These are phyloP conservation scores for Solenodon paradoxus DNA, from an alignment of 2,113 vertebrate species.

Conservation along the genomic window DNA sequence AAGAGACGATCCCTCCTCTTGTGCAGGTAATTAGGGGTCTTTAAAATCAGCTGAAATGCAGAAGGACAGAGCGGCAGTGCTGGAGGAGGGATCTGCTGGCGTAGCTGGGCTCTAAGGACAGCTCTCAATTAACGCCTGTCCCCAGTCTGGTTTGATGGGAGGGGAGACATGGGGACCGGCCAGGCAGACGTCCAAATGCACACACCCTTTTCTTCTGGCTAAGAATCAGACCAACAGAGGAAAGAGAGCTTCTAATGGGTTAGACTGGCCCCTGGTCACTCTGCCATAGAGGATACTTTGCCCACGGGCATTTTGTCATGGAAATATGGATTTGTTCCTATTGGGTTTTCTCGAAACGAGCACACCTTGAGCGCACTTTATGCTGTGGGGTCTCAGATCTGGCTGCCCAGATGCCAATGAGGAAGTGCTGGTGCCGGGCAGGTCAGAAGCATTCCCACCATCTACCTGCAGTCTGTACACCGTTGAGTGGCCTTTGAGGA, in stretches of 20 bases:
- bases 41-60: neutral
- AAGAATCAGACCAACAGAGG: neutral
- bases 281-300: neutral
- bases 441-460: neutral
- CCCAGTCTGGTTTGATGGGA: neutral
- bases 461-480: neutral
- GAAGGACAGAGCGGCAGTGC: neutral
- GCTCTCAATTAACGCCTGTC: neutral
- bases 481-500: neutral
- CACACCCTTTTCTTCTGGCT: neutral
- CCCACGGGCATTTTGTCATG: neutral
- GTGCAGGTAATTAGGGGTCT: neutral
- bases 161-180: neutral
- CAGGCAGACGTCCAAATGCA: fast-evolving
- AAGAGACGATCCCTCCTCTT: neutral
- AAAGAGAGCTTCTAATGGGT: neutral
- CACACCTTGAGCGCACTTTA: neutral
- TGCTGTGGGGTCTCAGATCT: neutral
- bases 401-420: neutral
- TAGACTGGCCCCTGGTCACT: neutral
- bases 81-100: neutral
- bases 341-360: neutral
- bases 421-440: neutral
- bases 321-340: neutral
- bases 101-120: too few relatives aligned